phyloP scores from a whole-genome alignment of 2,888 invertebrate species.

The Arrhopalites spinosus region DNA sequence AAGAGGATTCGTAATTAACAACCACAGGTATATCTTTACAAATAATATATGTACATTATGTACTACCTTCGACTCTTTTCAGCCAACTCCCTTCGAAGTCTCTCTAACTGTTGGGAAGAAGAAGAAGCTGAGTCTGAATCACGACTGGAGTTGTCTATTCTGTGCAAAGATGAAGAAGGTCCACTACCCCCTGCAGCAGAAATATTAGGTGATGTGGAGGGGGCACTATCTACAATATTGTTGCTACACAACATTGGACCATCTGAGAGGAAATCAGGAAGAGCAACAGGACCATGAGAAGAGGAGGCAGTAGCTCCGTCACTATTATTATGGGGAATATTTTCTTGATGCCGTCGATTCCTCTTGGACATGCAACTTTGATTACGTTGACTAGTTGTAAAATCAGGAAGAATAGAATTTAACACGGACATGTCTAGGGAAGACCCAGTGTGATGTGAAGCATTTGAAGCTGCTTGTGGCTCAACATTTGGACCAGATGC shows the following conservation, averaged over 20 bases:
- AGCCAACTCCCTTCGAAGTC: slow-evolving; percentile 45
- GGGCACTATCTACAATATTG: background rate
- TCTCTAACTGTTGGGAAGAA: slow-evolving; percentile 44
- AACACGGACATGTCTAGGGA: background rate
- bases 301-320: slow-evolving; percentile 15
- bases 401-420: slow-evolving; percentile 18
- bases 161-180: slow-evolving; percentile 6
- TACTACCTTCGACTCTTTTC: slow-evolving; percentile 51
- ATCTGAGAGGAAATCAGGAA: slow-evolving; percentile 75
- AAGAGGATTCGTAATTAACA: background rate
- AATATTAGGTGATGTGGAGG: slow-evolving; percentile 3
- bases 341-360: slow-evolving; percentile 18
- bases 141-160: background rate
- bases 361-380: slow-evolving; percentile 6
- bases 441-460: slow-evolving; percentile 32
- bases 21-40: background rate
- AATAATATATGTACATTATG: no score
- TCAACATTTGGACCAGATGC: slow-evolving; percentile 10
- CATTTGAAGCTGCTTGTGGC: slow-evolving; percentile 18
- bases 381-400: slow-evolving; percentile 32
- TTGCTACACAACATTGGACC: slow-evolving; percentile 65
- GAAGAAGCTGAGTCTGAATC: slow-evolving; percentile 22
- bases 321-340: slow-evolving; percentile 11
- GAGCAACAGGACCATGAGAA: slow-evolving; percentile 43
- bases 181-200: background rate